A percentile compares a stretch with the other conserved stretches of the same genome.
phyloP scores from a whole-genome alignment of 53 echinoderm and acorn worm genomes.

The Mesocentrotus franciscanus region DNA sequence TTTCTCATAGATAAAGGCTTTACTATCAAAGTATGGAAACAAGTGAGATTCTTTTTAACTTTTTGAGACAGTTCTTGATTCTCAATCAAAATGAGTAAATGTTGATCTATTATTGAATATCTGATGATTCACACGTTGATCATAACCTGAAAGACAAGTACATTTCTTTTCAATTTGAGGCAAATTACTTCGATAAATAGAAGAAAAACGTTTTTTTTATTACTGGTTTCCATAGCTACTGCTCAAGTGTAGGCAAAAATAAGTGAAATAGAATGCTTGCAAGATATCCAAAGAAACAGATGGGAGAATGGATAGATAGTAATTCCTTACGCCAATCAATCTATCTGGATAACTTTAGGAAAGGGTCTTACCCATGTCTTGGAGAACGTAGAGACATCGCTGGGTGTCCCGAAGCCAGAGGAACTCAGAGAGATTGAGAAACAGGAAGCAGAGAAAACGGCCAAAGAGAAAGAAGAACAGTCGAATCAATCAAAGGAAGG shows the following conservation, averaged over 20 bases:
- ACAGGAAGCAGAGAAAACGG: slow-evolving; percentile 40
- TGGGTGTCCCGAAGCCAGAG: slow-evolving; percentile 91
- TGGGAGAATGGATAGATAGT: neutral
- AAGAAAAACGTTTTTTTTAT: neutral
- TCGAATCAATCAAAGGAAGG: neutral
- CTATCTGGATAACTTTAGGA: slow-evolving; percentile 58
- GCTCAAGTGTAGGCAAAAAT: neutral
- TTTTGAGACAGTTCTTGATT: neutral
- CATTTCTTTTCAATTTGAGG: no score
- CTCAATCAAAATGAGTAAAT: neutral
- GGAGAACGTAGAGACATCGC: slow-evolving; percentile 85
- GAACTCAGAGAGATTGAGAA: slow-evolving; percentile 69
- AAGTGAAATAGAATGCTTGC: neutral
- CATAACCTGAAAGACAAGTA: neutral
- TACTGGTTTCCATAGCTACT: no score
- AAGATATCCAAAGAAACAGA: neutral
- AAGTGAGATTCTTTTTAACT: neutral
- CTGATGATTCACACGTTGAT: neutral
- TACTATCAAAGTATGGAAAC: neutral
- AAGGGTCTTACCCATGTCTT: slow-evolving; percentile 81
- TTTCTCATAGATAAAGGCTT: no score
- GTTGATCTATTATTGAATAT: neutral
- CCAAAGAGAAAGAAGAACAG: slow-evolving; percentile 8
- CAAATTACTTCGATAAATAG: neutral
- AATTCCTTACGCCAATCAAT: neutral